Percentiles rank a stretch among this genome's conserved stretches.
Conservation (phyloP, 2,113 vertebrate genomes). For the Cebidichthys violaceus region DNA sequence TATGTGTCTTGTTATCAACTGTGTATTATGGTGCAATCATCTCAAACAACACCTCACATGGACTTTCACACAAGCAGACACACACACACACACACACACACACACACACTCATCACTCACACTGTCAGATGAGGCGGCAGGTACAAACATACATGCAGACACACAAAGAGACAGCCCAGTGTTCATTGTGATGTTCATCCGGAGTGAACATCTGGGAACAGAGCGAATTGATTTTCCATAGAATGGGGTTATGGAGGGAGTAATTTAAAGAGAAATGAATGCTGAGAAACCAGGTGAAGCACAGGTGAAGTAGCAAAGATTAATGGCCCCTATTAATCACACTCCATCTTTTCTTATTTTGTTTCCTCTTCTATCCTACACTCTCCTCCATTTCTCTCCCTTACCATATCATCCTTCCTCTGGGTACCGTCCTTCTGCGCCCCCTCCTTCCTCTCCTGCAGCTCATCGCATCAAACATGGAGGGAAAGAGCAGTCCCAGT, state of each 20-base stretch:
- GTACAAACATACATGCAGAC: not conserved
- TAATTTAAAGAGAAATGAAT: constrained; percentile 30
- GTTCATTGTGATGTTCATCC: not conserved
- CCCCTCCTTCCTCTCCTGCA: constrained; percentile 58
- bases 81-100: too few relatives aligned
- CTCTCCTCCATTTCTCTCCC: not conserved
- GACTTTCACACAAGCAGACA: not conserved
- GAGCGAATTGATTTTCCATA: constrained; percentile 20
- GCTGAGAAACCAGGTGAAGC: not conserved
- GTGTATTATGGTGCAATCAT: constrained; percentile 8
- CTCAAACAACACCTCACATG: constrained; percentile 9
- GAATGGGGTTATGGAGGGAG: constrained; percentile 12
- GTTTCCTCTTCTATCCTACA: not conserved
- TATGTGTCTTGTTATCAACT: not conserved
- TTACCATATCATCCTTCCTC: not conserved
- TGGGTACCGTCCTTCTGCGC: not conserved
- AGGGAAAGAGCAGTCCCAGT: constrained; percentile 95
- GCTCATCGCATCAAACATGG: constrained; percentile 94
- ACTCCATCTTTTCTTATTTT: not conserved
- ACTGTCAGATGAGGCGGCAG: not conserved
- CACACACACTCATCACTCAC: not conserved
- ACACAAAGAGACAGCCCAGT: not conserved
- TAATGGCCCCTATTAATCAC: constrained; percentile 43
- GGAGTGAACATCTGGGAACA: constrained; percentile 17
- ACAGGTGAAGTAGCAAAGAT: constrained; percentile 9